Conservation (phyloP, 2,888 invertebrate genomes). For the Pecten maximus region DNA sequence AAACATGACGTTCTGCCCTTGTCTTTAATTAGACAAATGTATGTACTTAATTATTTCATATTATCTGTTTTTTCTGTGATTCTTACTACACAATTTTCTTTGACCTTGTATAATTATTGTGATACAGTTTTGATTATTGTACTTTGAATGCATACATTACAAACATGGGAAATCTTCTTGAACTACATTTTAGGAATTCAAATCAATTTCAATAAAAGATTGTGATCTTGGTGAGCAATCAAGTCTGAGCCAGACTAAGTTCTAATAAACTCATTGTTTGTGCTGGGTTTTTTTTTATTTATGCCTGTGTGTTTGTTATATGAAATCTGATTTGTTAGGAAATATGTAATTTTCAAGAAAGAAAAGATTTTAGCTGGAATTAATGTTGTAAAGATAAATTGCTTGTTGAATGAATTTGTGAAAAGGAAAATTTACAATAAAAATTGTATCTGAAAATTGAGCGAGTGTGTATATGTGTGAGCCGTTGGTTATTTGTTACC, state of each 20-base stretch:
- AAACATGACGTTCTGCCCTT: too few relatives aligned
- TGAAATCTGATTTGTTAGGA: not conserved
- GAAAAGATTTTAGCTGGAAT: not conserved
- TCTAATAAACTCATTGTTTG: not conserved
- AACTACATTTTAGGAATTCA: too few relatives aligned
- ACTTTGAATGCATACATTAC: too few relatives aligned
- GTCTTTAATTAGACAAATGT: too few relatives aligned
- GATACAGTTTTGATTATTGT: too few relatives aligned
- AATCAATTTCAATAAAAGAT: not conserved
- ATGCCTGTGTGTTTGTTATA: not conserved
- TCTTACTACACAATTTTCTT: too few relatives aligned
- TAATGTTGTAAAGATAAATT: not conserved
- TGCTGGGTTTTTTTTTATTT: not conserved
- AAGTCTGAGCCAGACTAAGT: not conserved
- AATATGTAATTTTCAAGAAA: not conserved
- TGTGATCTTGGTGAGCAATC: not conserved
- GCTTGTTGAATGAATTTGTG: not conserved
- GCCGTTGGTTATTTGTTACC: not conserved
- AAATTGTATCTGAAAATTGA: not conserved
- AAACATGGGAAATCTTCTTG: too few relatives aligned
- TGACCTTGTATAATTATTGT: too few relatives aligned
- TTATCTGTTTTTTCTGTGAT: too few relatives aligned
- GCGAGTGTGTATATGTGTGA: not conserved
- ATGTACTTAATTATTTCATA: too few relatives aligned
- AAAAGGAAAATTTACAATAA: not conserved